These are phyloP conservation scores for Nycticryphes semicollaris DNA, from an alignment of 2,113 vertebrate genomes.

Conservation along the genomic window DNA sequence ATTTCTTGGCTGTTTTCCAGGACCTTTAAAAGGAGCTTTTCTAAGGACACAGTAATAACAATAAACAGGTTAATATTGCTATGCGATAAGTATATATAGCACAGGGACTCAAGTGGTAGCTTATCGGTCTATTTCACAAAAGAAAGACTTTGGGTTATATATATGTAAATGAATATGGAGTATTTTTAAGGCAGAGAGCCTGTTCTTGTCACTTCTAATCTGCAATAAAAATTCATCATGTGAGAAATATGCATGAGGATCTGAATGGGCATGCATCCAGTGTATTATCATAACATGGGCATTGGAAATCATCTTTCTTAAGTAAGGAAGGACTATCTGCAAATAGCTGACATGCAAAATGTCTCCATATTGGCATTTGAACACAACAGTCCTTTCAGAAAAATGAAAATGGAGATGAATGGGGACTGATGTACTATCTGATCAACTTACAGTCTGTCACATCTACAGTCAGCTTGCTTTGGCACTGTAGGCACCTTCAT, in stretches of 20 bases:
- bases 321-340: not conserved
- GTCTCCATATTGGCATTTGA: not conserved
- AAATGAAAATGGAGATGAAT: not conserved
- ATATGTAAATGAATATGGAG: conserved; percentile 34
- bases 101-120: not conserved
- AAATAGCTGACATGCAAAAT: not conserved
- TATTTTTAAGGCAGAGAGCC: conserved; percentile 33
- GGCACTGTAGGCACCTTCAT: not conserved
- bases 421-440: not conserved
- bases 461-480: not conserved
- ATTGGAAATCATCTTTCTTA: conserved; percentile 12
- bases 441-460: not conserved
- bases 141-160: conserved; percentile 12
- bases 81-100: not conserved
- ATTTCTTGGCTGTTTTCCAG: not conserved
- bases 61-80: not conserved
- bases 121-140: conserved; percentile 8
- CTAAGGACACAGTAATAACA: not conserved
- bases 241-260: conserved; percentile 44
- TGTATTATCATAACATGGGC: not conserved
- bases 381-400: not conserved
- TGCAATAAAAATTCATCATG: conserved; percentile 48
- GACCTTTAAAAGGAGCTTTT: not conserved
- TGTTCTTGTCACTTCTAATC: conserved; percentile 49
- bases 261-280: conserved; percentile 5